These are phyloP conservation scores for Triplophysa siluroides DNA, from an alignment of 2,113 vertebrate genomes.

Conservation along the genomic window DNA sequence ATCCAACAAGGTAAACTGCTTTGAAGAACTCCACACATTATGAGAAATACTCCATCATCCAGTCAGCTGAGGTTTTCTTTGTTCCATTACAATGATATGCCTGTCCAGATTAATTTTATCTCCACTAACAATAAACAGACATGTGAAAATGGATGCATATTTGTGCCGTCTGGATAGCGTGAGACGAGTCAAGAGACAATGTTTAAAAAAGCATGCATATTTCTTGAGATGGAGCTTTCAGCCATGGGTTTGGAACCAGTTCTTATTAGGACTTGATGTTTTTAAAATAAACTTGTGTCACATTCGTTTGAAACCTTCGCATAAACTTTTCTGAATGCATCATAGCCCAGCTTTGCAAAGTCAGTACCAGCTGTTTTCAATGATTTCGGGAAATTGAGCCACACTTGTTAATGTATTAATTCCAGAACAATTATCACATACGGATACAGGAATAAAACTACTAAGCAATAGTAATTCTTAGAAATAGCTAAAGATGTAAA, in stretches of 20 bases:
- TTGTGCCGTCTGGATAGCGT: conserved; percentile 9
- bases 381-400: not conserved
- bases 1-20: conserved; percentile 86
- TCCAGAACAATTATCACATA: too few species aligned
- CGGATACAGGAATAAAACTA: too few species aligned
- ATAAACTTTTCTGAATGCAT: not conserved
- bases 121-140: conserved; percentile 2
- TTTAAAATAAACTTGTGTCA: conserved; percentile 19
- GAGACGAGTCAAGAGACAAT: conserved; percentile 18
- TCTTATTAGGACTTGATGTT: conserved; percentile 26
- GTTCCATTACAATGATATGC: not conserved
- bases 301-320: not conserved
- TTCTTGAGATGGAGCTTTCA: conserved; percentile 11
- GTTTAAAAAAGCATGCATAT: conserved; percentile 20
- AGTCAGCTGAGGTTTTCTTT: not conserved
- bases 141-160: conserved; percentile 18
- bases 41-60: not conserved
- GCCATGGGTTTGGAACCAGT: conserved; percentile 11
- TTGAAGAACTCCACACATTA: not conserved
- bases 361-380: not conserved
- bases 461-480: too few species aligned
- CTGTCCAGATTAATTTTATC: not conserved
- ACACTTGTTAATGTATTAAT: not conserved
- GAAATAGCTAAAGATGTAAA: too few species aligned
- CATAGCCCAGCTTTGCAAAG: conserved; percentile 5